Conservation (phyloP, 2,888 invertebrate genomes). For the Muschampia plurimacula region DNA sequence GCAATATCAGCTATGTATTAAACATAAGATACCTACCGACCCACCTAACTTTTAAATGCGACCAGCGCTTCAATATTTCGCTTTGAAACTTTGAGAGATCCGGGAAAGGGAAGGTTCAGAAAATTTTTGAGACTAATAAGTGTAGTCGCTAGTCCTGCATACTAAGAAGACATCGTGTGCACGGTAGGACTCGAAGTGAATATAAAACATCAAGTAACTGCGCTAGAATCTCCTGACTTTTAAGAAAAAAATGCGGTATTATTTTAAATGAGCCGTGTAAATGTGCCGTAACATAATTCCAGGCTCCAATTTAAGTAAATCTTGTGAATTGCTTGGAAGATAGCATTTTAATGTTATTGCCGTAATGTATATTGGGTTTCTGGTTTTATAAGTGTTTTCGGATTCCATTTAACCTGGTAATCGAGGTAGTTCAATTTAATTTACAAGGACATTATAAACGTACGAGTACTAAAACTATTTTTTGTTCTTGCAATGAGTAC, state of each 20-base stretch:
- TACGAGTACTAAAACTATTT: background rate
- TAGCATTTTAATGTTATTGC: slow-evolving; percentile 29
- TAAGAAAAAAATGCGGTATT: slow-evolving; percentile 48
- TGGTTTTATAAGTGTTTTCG: slow-evolving; percentile 10
- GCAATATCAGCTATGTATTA: slow-evolving; percentile 83
- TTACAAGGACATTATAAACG: slow-evolving; percentile 9
- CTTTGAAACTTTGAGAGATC: slow-evolving; percentile 65
- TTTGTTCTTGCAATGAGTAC: slow-evolving; percentile 4
- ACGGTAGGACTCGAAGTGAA: slow-evolving; percentile 74
- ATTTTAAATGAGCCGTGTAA: slow-evolving; percentile 44
- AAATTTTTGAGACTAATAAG: slow-evolving; percentile 85
- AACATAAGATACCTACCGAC: slow-evolving; percentile 74
- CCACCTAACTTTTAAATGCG: slow-evolving; percentile 74
- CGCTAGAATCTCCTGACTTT: slow-evolving; percentile 71
- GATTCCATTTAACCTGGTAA: slow-evolving; percentile 13
- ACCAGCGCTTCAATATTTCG: slow-evolving; percentile 66
- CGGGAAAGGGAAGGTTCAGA: slow-evolving; percentile 67
- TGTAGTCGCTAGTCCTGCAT: slow-evolving; percentile 75
- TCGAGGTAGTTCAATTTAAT: slow-evolving; percentile 22
- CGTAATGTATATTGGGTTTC: slow-evolving; percentile 15
- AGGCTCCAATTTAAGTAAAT: slow-evolving; percentile 26
- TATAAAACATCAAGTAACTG: slow-evolving; percentile 73
- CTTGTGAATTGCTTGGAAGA: slow-evolving; percentile 22
- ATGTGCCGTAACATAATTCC: slow-evolving; percentile 27
- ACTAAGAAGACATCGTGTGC: slow-evolving; percentile 77